Evolutionary conservation across 2,113 vertebrate genomes (phyloP), one percentile per base, ranked within the genome.

Genomic region (Solea senegalensis): DNA sequence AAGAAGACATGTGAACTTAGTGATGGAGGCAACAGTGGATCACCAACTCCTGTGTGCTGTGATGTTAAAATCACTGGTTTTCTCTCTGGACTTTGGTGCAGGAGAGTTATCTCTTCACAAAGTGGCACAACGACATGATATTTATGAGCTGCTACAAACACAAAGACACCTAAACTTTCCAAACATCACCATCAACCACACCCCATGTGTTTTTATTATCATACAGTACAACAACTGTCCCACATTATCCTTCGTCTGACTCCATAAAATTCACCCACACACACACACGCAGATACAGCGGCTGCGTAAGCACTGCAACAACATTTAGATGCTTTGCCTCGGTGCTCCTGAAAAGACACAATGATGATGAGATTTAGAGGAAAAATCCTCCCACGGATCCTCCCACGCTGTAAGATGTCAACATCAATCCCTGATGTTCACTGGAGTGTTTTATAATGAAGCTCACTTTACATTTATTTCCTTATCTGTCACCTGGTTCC

Each of bases 311-410:
- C 69, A 82, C 83, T 69, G 78, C 84, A 65, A 71, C 84, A 75
- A 80, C 80, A 83, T 86, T 84, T 28, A 81, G 82, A 86, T 82
- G 89, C 76, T 86, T 86, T 54, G 80, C 60, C 75, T 86, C 54
- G 7, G 55, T 69, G 48, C 81, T 50, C 78, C 76, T 63, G 77
- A 76, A 85, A 85, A 86, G 73, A 82, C 60, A 82, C 79, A 81
- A 81, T 68, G 68, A 71, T 71, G 54, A 15, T 51, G 65, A 78
- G 69, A 83, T 79, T 83, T 76, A 75, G 81, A 78, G 53, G 74
- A 66, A 80, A 75, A 84, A 83, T 76, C 58, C 56, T 1, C 86
- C 86, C 62, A 91, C 86, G 50, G 82, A 83, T 76, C 58, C 56
- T 1, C 86, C 86, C 62, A 91, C 86, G 50, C 77, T 9, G 61